Conservation (phyloP, 1,140 invertebrate genomes). For the Anastrepha ludens region DNA sequence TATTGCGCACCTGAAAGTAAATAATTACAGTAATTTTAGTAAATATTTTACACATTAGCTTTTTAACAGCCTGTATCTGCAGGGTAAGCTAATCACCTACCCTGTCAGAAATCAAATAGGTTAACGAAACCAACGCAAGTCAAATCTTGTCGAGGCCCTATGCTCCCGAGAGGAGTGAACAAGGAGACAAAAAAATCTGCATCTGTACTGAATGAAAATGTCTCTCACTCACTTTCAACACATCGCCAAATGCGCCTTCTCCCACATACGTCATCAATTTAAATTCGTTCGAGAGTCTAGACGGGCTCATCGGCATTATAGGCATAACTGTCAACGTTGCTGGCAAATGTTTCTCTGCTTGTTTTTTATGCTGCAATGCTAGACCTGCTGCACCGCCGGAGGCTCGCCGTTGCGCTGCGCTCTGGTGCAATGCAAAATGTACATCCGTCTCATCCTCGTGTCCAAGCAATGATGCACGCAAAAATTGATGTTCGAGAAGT, state of each 20-base stretch:
- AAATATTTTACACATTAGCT: too few species aligned
- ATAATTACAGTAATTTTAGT: not conserved
- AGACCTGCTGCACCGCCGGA: slow-evolving; percentile 32
- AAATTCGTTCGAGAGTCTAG: slow-evolving; percentile 90
- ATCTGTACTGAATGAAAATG: too few species aligned
- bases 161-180: too few species aligned
- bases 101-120: too few species aligned
- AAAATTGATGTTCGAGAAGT: slow-evolving; percentile 78
- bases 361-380: slow-evolving; percentile 17
- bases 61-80: too few species aligned
- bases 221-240: slow-evolving; percentile 86
- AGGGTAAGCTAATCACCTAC: too few species aligned
- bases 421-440: slow-evolving; percentile 51
- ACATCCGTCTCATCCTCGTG: slow-evolving; percentile 59
- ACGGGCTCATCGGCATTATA: slow-evolving; percentile 75
- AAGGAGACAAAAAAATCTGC: too few species aligned
- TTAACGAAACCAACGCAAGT: too few species aligned
- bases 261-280: slow-evolving; percentile 90
- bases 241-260: slow-evolving; percentile 96
- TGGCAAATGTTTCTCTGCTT: not conserved
- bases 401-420: slow-evolving; percentile 56
- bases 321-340: slow-evolving; percentile 65
- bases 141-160: too few species aligned
- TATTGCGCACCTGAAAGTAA: slow-evolving; percentile 79
- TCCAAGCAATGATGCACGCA: slow-evolving; percentile 73